phyloP scores from a whole-genome alignment of 35 echinoderm and acorn worm genomes.

The Anneissia japonica region DNA sequence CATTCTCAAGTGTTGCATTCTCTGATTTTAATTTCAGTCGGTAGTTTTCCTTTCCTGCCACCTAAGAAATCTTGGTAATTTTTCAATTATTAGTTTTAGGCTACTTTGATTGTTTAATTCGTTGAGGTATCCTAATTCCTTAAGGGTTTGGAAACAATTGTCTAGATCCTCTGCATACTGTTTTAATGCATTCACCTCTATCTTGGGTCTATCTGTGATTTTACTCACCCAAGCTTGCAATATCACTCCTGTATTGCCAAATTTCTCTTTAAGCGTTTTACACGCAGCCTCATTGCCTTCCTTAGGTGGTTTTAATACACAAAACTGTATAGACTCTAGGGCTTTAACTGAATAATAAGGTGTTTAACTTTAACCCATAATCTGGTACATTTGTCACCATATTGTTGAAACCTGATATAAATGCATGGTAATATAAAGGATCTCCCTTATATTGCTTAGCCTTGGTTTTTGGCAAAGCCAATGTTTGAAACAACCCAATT shows the following conservation, averaged over 20 bases:
- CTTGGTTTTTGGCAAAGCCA: slow-evolving; percentile 7
- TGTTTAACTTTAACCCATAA: not conserved
- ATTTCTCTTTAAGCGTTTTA: slow-evolving; percentile 15
- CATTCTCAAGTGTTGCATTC: not conserved
- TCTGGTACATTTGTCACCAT: not conserved
- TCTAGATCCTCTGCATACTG: no score
- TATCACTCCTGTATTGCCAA: slow-evolving; percentile 20
- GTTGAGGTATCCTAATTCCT: slow-evolving; percentile 11
- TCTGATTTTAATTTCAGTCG: not conserved
- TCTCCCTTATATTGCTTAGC: slow-evolving; percentile 9
- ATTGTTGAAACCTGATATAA: slow-evolving; percentile 8
- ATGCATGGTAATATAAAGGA: slow-evolving; percentile 8
- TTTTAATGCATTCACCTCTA: no score
- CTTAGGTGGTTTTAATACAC: slow-evolving; percentile 20
- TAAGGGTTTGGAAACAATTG: no score
- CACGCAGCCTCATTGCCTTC: slow-evolving; percentile 7
- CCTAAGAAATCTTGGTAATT: not conserved
- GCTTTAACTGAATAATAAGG: not conserved
- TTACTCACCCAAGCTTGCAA: no score
- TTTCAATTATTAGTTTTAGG: slow-evolving; percentile 5
- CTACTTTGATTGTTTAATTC: slow-evolving; percentile 27
- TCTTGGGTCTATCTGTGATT: no score
- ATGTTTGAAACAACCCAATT: slow-evolving; percentile 4
- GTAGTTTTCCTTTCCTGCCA: slow-evolving; percentile 15
- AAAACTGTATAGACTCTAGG: slow-evolving; percentile 9